Percentiles rank a stretch among this genome's conserved stretches.
Conservation (phyloP, 2,113 vertebrate genomes). For the Dipodomys spectabilis region DNA sequence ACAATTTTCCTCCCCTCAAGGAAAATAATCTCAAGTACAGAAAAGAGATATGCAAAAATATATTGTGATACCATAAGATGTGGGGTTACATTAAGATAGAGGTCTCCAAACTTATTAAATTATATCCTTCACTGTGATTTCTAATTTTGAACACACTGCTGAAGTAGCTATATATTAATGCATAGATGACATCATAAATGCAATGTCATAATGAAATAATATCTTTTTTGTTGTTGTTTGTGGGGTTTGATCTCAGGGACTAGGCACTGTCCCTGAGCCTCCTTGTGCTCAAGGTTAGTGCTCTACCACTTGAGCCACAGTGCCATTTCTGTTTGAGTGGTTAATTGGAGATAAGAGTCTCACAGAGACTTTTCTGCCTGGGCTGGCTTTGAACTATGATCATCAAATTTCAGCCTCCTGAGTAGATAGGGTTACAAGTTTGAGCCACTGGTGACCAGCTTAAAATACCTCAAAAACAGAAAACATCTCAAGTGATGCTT, state of each 20-base stretch:
- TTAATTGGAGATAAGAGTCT: too few species aligned
- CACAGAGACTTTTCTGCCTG: too few species aligned
- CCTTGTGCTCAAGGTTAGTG: too few species aligned
- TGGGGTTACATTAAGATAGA: background rate
- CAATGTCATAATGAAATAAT: slow-evolving; percentile 25
- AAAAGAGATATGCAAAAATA: slow-evolving; percentile 18
- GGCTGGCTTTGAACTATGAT: too few species aligned
- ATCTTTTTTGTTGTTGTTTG: background rate
- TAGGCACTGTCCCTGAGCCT: too few species aligned
- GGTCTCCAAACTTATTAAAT: background rate
- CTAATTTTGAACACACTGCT: slow-evolving; percentile 9
- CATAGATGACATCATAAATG: background rate
- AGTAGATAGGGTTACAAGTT: too few species aligned
- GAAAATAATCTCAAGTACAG: slow-evolving; percentile 3
- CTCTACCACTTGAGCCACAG: too few species aligned
- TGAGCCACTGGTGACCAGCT: too few species aligned
- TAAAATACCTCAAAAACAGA: background rate
- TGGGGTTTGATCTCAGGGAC: too few species aligned
- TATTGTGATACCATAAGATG: slow-evolving; percentile 9
- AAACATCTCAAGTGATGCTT: background rate
- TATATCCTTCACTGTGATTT: background rate
- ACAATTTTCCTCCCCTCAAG: background rate
- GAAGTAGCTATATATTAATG: background rate
- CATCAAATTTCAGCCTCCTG: too few species aligned
- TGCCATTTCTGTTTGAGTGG: too few species aligned